Evolutionary conservation across 2,888 invertebrate species (phyloP), one percentile per base, ranked within the genome.

Genomic region (Alloscopus bannaensis): DNA sequence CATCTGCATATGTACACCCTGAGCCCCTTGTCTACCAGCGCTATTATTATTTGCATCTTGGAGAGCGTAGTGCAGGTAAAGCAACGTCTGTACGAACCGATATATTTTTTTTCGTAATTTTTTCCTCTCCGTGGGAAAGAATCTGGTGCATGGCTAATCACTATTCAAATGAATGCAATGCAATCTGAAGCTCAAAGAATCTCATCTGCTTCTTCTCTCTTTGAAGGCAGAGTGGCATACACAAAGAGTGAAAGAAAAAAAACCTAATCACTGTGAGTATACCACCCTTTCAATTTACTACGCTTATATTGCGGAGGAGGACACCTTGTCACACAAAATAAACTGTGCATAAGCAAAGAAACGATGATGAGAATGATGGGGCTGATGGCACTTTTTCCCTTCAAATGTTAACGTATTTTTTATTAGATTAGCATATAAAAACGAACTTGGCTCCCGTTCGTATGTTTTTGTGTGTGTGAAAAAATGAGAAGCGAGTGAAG

Each of bases 81-180:
- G n/a, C n/a, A n/a, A n/a, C n/a, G n/a, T n/a, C 20, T 47, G 47
- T 47, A 18, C 47, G 47, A 11, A 36, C 36, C n/a, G n/a, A n/a
- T n/a, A n/a, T n/a, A n/a, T n/a, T n/a, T n/a, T n/a, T n/a, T n/a
- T n/a, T n/a, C n/a, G n/a, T n/a, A n/a, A n/a, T n/a, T n/a, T n/a
- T 6, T 36, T 8, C 42, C 42, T 57, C 42, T 47, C 72, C 79
- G 79, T 79, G 79, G 79, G 79, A 79, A 79, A 72, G 72, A 79
- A 79, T 72, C 55, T 73, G 79, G 79, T 79, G 79, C 72, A 79
- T 79, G 68, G 26, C 79, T 79, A 72, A 79, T 79, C 79, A 66
- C 28, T 18, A 8, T 47, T 47, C 20, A 24, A 28, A 52, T 20
- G n/a, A 42, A 62, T 62, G 42, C 4, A 62, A 62, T 42, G 26